phyloP scores from a whole-genome alignment of 2,113 vertebrate genomes.

The Aythya baeri region DNA sequence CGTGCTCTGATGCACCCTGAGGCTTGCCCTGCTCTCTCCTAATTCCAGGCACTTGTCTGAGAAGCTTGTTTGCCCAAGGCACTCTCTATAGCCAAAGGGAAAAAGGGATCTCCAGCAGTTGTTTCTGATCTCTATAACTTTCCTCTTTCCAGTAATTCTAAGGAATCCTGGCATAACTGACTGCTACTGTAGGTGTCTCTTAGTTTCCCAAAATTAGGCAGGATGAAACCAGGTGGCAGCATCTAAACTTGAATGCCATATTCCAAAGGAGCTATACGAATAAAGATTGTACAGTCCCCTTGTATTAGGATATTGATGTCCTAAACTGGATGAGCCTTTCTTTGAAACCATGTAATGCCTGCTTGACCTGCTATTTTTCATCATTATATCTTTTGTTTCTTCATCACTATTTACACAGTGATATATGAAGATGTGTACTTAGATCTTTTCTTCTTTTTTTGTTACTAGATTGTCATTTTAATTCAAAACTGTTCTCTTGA shows the following conservation, averaged over 20 bases:
- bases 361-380: not conserved
- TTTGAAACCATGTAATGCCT: not conserved
- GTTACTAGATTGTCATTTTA: not conserved
- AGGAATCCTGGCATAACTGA: not conserved
- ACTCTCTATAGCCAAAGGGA: not conserved
- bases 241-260: not conserved
- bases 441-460: not conserved
- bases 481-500: not conserved
- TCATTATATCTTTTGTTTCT: not conserved
- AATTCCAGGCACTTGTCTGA: not conserved
- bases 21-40: not conserved
- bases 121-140: not conserved
- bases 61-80: not conserved
- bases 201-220: not conserved
- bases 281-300: rapidly evolving
- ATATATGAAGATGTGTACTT: too few species aligned
- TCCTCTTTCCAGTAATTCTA: not conserved
- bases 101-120: not conserved
- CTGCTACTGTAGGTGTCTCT: not conserved
- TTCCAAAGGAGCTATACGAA: not conserved
- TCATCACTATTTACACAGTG: too few species aligned
- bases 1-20: not conserved
- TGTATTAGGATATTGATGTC: not conserved
- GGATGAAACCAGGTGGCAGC: not conserved
- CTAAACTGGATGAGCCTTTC: not conserved